Base-by-base conservation (phyloP, 2,797 vertebrate genomes). In the Sorex maritimensis region DNA sequence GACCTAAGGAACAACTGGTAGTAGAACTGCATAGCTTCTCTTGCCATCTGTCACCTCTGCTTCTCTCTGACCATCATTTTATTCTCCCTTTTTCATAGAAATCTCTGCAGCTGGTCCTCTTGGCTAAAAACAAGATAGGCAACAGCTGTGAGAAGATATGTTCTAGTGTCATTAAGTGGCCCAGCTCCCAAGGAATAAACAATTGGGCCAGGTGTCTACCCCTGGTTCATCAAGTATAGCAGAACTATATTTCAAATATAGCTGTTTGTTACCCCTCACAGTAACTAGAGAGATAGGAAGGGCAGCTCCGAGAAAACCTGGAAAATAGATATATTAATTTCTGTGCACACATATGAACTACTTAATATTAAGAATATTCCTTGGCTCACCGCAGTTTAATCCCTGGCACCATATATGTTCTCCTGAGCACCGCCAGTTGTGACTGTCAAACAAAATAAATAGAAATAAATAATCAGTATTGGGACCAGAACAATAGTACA, bases 91-190 rank as follows among this genome's bases (percentile, higher is more conserved):
- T 96, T 71, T 65, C 17, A 72, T 75, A 86, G 77, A 49, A 81
- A 81, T 15, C 5, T 86, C 77, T 92, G 58, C 83, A 94, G 93
- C 79, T 93, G 90, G 38, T 90, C 83, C 52, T 88, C 21, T 55
- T 88, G 81, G 80, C 86, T 84, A 52, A 77, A 93, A 87, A 80
- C 15, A 83, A 88, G 94, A 67, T 41, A n/a, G 74, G 71, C 4
- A 75, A 71, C 83, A 93, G 88, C 94, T 95, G 81, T 79, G 77
- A 44, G 46, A 83, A 88, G 80, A 46, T n/a, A 74, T 30, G 68
- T 78, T 90, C 46, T 8, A 65, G 23, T n/a, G 28, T 86, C 17
- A 14, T 10, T 90, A 55, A 90, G 77, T 55, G 78, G 44, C 58
- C 67, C 61, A 67, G 68, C 6, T 91, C 75, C 68, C 81, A 14